phyloP scores from a whole-genome alignment of 2,113 vertebrate species.

The Pteruthius melanotis region DNA sequence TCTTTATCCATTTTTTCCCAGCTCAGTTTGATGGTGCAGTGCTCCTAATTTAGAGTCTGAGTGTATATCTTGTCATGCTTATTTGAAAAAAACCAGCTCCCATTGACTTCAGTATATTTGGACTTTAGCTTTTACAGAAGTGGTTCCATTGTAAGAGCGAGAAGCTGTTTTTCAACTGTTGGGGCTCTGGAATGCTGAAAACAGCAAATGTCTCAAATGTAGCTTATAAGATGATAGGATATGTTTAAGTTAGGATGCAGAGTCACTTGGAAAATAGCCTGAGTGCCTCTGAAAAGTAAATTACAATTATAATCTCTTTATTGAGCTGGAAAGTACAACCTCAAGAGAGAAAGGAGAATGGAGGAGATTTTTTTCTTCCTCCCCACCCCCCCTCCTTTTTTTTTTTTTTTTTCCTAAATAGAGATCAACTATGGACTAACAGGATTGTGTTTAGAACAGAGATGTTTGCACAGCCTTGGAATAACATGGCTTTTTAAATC shows the following conservation, averaged over 20 bases:
- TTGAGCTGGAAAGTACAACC: neutral
- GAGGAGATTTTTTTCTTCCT: neutral
- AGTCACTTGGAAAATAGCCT: neutral
- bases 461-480: neutral
- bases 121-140: conserved; percentile 12
- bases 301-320: neutral
- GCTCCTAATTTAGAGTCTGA: neutral
- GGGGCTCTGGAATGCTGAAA: neutral
- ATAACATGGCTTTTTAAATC: neutral
- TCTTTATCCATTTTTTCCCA: neutral
- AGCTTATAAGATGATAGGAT: neutral
- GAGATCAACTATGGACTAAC: neutral
- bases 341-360: neutral
- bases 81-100: neutral
- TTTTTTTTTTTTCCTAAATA: neutral
- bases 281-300: neutral
- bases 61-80: neutral
- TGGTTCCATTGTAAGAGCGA: neutral
- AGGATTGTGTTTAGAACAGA: neutral
- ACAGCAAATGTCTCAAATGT: neutral
- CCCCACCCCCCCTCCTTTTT: no score
- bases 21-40: neutral
- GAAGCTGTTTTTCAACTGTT: neutral
- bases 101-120: neutral
- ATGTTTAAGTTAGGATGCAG: neutral